phyloP scores from a whole-genome alignment of 1,140 invertebrate genomes.

The Hyposmocoma kahamanoa region DNA sequence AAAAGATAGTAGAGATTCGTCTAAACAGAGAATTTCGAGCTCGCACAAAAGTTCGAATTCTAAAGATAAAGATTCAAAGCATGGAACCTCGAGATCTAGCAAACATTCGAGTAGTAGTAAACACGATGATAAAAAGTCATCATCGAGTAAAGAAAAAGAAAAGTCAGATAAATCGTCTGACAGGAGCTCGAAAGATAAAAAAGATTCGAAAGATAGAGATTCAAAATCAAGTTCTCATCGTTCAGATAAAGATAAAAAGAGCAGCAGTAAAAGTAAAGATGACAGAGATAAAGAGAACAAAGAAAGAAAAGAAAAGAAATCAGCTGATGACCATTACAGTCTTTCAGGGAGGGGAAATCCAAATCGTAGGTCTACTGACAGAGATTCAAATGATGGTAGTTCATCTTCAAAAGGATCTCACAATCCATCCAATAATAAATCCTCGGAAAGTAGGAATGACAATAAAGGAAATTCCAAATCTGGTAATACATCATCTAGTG shows the following conservation, averaged over 20 bases:
- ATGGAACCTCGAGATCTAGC: conserved; percentile 60
- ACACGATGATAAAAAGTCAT: conserved; percentile 50
- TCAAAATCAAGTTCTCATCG: conserved; percentile 48
- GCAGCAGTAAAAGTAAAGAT: conserved; percentile 47
- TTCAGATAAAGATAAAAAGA: conserved; percentile 66
- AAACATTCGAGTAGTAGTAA: conserved; percentile 56
- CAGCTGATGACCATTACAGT: conserved; percentile 74
- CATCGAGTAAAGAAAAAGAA: conserved; percentile 37
- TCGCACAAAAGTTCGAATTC: conserved; percentile 33
- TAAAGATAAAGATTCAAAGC: conserved; percentile 52
- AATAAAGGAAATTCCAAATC: conserved; percentile 57
- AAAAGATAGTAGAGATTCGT: conserved; percentile 63
- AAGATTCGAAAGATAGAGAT: too few species aligned
- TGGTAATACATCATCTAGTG: conserved; percentile 60
- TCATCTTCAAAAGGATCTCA: conserved; percentile 61
- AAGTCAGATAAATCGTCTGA: conserved; percentile 42
- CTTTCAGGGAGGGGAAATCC: conserved; percentile 67
- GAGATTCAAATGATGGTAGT: conserved; percentile 76
- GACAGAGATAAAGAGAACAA: conserved; percentile 51
- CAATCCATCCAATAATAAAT: conserved; percentile 48
- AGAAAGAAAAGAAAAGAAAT: conserved; percentile 65
- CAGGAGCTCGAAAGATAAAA: conserved; percentile 58
- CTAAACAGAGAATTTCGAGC: conserved; percentile 49
- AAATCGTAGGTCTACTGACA: conserved; percentile 71
- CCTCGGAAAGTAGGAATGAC: conserved; percentile 47